Evolutionary conservation across 1,140 invertebrate species (phyloP).

Genomic region (Phocides pigmalion): DNA sequence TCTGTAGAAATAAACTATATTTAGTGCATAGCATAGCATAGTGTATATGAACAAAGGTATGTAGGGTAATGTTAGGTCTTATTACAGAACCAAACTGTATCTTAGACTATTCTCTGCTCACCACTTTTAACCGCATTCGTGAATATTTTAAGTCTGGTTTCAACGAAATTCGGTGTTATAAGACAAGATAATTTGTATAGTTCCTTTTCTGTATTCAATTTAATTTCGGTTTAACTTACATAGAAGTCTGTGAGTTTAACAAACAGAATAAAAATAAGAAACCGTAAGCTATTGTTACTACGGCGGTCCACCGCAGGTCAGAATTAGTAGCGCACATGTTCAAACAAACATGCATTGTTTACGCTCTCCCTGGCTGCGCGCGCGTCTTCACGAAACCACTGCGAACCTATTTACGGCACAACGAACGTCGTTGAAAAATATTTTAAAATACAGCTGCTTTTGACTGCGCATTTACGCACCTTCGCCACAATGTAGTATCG

Average conservation of each 20-base stretch:
- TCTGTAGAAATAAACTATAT: conserved; percentile 59
- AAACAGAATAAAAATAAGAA: conserved; percentile 65
- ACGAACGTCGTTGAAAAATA: conserved; percentile 27
- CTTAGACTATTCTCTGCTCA: no score
- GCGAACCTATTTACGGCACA: conserved; percentile 44
- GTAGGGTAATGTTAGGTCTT: no score
- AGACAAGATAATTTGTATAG: conserved; percentile 7
- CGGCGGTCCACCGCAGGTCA: conserved; percentile 65
- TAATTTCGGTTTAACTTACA: conserved; percentile 53
- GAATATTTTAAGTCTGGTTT: no score
- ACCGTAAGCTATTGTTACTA: conserved; percentile 79
- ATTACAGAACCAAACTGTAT: no score
- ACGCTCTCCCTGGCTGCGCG: conserved; percentile 45
- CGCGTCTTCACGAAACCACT: conserved; percentile 32
- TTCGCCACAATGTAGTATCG: no score
- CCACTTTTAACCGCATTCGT: no score
- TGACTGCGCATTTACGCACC: no score
- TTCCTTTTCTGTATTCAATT: conserved; percentile 29
- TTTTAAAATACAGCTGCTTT: background rate
- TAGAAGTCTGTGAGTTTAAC: no score
- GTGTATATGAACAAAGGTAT: no score
- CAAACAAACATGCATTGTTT: conserved; percentile 80
- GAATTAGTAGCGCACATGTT: conserved; percentile 82
- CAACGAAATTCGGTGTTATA: no score
- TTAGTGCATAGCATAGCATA: no score